Evolutionary conservation across 2,888 invertebrate genomes (phyloP).

Genomic region (Cryptocephalus primarius): DNA sequence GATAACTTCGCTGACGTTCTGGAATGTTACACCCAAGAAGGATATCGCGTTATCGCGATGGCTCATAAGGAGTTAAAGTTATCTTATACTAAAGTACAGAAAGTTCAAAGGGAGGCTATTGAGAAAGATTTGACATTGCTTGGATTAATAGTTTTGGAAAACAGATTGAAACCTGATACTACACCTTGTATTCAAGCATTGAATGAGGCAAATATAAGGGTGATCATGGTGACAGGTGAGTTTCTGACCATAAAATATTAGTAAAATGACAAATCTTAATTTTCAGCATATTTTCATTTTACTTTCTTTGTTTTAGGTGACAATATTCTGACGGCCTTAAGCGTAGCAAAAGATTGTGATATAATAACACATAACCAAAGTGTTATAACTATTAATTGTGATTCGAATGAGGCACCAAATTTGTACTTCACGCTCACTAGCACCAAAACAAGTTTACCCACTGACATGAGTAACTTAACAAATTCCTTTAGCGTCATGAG

Average conservation of each 20-base stretch:
- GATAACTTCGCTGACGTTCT: conserved; percentile 65
- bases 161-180: conserved; percentile 83
- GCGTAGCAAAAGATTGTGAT: conserved; percentile 85
- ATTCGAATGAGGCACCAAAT: conserved; percentile 36
- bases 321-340: conserved; percentile 83
- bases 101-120: conserved; percentile 64
- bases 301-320: conserved; percentile 44
- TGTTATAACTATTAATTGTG: conserved; percentile 35
- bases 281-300: neutral
- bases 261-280: neutral
- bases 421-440: conserved; percentile 42
- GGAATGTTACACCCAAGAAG: conserved; percentile 80
- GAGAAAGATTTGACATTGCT: conserved; percentile 74
- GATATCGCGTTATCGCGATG: conserved; percentile 85
- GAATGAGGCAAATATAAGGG: conserved; percentile 75
- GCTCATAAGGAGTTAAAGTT: conserved; percentile 63
- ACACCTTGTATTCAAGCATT: conserved; percentile 68
- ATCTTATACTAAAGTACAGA: conserved; percentile 62
- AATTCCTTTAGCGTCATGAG: conserved; percentile 52
- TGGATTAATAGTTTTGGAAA: conserved; percentile 90
- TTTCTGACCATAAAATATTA: neutral
- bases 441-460: conserved; percentile 21
- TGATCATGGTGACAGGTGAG: conserved; percentile 93
- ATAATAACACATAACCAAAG: conserved; percentile 55
- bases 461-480: conserved; percentile 34